Evolutionary conservation across 2,113 vertebrate genomes (phyloP), one percentile per base, ranked within the genome.

Genomic region (Sprattus sprattus): DNA sequence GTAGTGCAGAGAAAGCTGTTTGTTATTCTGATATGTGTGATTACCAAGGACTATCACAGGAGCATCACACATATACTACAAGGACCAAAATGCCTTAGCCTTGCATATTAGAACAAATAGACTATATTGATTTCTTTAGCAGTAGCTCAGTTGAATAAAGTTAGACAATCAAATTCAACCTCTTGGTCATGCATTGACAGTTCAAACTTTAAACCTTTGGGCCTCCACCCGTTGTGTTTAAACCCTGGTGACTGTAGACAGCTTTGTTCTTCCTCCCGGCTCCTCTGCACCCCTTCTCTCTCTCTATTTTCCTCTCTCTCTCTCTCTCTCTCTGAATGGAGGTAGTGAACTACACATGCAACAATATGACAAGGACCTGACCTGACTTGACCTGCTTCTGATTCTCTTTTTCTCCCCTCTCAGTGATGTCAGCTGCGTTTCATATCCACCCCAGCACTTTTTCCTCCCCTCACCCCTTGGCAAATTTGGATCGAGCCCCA

Each of bases 321-420:
- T 67, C n/a, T 25, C 60, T 9, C 60, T 8, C 60, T 67, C 60
- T 64, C 8, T 10, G 81, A 84, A 90, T 90, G 84, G 88, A 85
- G 85, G 86, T 88, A 89, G 88, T 86, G 81, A 89, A 88, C 78
- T 88, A 83, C 83, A 88, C 84, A 71, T 81, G 54, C 47, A 28
- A 84, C 84, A 85, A 86, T 84, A 86, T 83, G 86, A 60, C 71
- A 85, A 86, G 86, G 81, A 83, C 82, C 81, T 80, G 86, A 82
- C 82, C 81, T 80, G 86, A 82, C 82, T 80, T 78, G 16, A 25
- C 81, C 60, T 60, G 20, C 18, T 6, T 60, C 20, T 60, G 54
- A 86, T 87, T 81, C 87, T 80, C 83, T 64, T 89, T 86, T 86
- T 87, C 86, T 88, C 87, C 80, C 87, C 54, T 60, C 22, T 22